Evolutionary conservation across 1,140 invertebrate species (phyloP).

Genomic region (Ostrea denselamellosa): DNA sequence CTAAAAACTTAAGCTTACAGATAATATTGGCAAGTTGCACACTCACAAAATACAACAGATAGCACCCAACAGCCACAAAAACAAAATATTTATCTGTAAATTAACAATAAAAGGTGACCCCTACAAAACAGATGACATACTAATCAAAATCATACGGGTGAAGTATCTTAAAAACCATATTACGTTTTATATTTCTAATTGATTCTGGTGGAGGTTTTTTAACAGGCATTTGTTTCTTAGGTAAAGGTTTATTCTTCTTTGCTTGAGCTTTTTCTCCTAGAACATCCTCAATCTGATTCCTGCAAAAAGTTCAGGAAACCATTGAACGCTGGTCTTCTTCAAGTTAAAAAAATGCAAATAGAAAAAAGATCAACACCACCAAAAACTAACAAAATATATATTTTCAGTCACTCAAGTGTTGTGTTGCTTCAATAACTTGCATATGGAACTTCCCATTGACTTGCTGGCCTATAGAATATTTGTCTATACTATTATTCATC

Average conservation of each 20-base stretch:
- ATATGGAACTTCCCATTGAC: conserved; percentile 69
- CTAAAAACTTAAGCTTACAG: not conserved
- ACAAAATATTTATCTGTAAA: not conserved
- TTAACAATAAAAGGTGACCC: not conserved
- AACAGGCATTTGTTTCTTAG: conserved; percentile 49
- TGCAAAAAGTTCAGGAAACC: conserved; percentile 33
- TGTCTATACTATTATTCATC: conserved; percentile 66
- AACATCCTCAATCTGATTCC: conserved; percentile 12
- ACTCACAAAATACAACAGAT: not conserved
- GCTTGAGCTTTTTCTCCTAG: conserved; percentile 22
- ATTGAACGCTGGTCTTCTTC: conserved; percentile 1
- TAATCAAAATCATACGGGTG: conserved; percentile 65
- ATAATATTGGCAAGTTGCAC: not conserved
- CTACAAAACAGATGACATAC: not conserved
- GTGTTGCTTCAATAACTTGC: conserved; percentile 56
- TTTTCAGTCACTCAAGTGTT: conserved; percentile 40
- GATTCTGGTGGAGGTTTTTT: conserved; percentile 65
- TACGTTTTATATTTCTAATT: conserved; percentile 64
- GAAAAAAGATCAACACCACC: not conserved
- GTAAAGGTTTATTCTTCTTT: conserved; percentile 35
- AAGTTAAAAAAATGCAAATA: not conserved
- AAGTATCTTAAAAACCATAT: conserved; percentile 68
- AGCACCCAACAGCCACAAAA: conserved; percentile 16
- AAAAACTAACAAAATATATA: not conserved
- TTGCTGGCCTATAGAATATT: conserved; percentile 64